These are phyloP conservation scores for Dusona sp. DNA, from an alignment of 2,888 invertebrate species.

Conservation along the genomic window DNA sequence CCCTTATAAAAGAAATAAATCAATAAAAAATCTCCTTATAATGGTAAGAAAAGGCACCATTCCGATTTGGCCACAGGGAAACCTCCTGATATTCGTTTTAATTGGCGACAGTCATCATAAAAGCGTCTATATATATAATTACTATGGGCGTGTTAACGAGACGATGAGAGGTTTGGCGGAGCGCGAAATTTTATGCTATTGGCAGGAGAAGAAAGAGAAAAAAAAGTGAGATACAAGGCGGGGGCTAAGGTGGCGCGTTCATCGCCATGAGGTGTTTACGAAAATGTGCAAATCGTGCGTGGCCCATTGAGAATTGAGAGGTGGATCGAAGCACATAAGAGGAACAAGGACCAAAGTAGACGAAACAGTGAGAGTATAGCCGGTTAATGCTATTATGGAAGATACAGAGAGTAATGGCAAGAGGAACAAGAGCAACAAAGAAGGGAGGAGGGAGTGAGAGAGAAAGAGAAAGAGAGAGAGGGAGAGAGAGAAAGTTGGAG, in stretches of 20 bases:
- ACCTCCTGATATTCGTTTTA: slow-evolving; percentile 47
- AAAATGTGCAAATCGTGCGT: slow-evolving; percentile 66
- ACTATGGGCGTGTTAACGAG: slow-evolving; percentile 65
- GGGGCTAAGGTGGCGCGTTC: slow-evolving; percentile 58
- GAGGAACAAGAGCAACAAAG: slow-evolving; percentile 17
- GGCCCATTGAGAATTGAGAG: slow-evolving; percentile 58
- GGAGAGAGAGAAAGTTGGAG: slow-evolving; percentile 27
- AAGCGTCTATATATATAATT: slow-evolving; percentile 55
- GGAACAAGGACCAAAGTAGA: slow-evolving; percentile 52
- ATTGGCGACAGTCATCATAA: slow-evolving; percentile 59
- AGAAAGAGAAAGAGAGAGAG: slow-evolving; percentile 24
- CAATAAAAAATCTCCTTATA: background rate
- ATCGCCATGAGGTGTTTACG: slow-evolving; percentile 57
- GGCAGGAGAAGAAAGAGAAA: slow-evolving; percentile 26
- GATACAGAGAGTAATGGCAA: slow-evolving; percentile 9
- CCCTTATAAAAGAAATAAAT: background rate
- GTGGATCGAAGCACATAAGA: slow-evolving; percentile 16
- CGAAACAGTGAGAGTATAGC: slow-evolving; percentile 55
- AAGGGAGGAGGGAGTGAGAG: background rate
- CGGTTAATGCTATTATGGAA: slow-evolving; percentile 70
- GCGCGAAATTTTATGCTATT: slow-evolving; percentile 45
- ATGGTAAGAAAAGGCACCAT: background rate
- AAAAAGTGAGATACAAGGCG: slow-evolving; percentile 13
- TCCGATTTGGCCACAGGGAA: background rate
- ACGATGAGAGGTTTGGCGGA: slow-evolving; percentile 37